Evolutionary conservation across 2,888 invertebrate genomes (phyloP), one percentile per base, ranked within the genome.

Genomic region (Macrosoma leucophasiata): DNA sequence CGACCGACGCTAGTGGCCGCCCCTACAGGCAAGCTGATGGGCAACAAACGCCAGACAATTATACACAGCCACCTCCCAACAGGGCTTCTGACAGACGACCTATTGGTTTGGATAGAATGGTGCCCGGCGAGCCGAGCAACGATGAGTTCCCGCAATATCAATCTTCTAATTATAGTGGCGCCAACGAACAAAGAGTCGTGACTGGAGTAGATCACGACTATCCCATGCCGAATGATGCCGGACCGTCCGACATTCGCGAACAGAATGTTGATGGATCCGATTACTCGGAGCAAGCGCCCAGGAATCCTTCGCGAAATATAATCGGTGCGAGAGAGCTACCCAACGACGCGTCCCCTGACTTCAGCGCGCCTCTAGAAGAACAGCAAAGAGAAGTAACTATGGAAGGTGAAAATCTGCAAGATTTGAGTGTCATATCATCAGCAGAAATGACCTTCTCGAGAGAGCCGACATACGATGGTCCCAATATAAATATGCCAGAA

Each of bases 111-210:
- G 87, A 85, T 35, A 76, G 89, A 29, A 87, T 89, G 88, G 85
- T 89, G 8, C 88, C 88, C 0, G 89, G 89, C 0, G 88, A 88
- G 56, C 85, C 87, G 0, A 87, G 87, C 52, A 84, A 85, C 26
- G 72, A 65, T 40, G 75, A 74, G 23, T 84, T 82, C 53, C 41
- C 71, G 17, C 68, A 74, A 48, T 77, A 75, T 50, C 62, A 67
- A 35, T 50, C 54, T 15, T 40, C 67, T 19, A 65, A 73, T 58
- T 82, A 78, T 62, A 50, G 72, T 52, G 50, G 70, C 57, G 8
- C 78, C 52, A 75, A 84, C 36, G 79, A 79, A 33, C 72, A 81
- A 33, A 70, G 87, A 13, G 86, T 87, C 1, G 88, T 88, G 2
- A 86, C 87, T 0, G 88, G 88, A 0, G 62, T 87, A 3, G 88